phyloP scores from a whole-genome alignment of 2,113 vertebrate species.

The Zosterops borbonicus region DNA sequence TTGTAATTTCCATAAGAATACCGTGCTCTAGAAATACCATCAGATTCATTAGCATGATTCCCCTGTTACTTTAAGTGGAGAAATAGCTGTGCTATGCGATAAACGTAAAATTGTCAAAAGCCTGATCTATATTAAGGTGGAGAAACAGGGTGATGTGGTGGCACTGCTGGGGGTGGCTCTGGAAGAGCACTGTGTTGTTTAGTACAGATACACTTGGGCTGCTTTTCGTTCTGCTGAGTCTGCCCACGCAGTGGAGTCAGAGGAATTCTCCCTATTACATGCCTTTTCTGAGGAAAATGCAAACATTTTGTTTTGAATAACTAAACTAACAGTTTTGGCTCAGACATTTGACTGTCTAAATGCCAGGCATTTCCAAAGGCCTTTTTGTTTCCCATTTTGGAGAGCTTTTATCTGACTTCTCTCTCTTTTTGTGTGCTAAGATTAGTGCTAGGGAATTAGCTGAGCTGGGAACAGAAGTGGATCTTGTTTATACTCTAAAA shows the following conservation, averaged over 20 bases:
- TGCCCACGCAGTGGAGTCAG: background rate
- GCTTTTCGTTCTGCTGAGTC: background rate
- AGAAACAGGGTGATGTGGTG: background rate
- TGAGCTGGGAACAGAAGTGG: background rate
- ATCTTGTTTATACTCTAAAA: background rate
- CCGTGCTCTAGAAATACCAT: background rate
- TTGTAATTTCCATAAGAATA: background rate
- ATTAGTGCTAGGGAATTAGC: background rate
- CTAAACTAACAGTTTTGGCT: conserved; percentile 34
- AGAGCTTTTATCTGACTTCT: conserved; percentile 16
- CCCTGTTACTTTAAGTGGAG: background rate
- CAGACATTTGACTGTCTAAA: conserved; percentile 7
- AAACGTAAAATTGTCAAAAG: background rate
- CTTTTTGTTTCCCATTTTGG: conserved; percentile 44
- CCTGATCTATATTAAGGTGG: fast-evolving
- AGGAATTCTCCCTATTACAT: background rate
- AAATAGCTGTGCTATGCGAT: background rate
- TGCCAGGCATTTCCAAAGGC: conserved; percentile 22
- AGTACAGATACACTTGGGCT: background rate
- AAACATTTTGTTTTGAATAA: conserved; percentile 42
- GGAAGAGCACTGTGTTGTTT: background rate
- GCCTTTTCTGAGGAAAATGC: conserved; percentile 19
- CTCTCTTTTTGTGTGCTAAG: background rate
- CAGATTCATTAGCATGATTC: background rate
- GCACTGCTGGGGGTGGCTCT: background rate